Conservation (phyloP, 53 echinoderm and acorn worm species). For the Arbacia lixula region DNA sequence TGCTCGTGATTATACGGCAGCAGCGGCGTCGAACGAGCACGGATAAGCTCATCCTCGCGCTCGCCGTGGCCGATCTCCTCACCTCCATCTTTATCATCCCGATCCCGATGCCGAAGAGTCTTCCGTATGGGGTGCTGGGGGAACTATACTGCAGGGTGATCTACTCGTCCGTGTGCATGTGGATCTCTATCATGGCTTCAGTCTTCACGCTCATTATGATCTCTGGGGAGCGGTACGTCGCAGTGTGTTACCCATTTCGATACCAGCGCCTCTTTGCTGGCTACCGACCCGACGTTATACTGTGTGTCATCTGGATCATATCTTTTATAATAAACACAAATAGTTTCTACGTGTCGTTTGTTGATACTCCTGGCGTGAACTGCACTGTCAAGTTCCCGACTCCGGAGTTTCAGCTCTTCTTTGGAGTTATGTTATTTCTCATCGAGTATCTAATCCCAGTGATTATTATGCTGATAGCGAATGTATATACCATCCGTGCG, state of each 20-base stretch:
- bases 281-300: conserved; percentile 62
- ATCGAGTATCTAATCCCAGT: conserved; percentile 71
- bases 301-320: conserved; percentile 61
- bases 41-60: conserved; percentile 61
- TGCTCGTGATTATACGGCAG: conserved; percentile 49
- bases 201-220: conserved; percentile 80
- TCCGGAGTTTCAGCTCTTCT: conserved; percentile 61
- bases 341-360: conserved; percentile 67
- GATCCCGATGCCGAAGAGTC: conserved; percentile 39
- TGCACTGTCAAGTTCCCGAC: conserved; percentile 72
- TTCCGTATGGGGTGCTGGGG: conserved; percentile 55
- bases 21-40: conserved; percentile 60
- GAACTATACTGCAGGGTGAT: conserved; percentile 83
- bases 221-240: conserved; percentile 82
- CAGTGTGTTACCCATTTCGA: conserved; percentile 73
- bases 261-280: conserved; percentile 71
- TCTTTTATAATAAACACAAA: conserved; percentile 63
- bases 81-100: conserved; percentile 67
- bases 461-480: conserved; percentile 69
- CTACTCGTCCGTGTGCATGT: conserved; percentile 76
- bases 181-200: conserved; percentile 89
- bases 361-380: conserved; percentile 33
- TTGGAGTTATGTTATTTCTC: conserved; percentile 65
- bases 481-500: conserved; percentile 62
- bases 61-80: conserved; percentile 63